phyloP scores from a whole-genome alignment of 2,888 invertebrate species.

The Iphiclides podalirius region DNA sequence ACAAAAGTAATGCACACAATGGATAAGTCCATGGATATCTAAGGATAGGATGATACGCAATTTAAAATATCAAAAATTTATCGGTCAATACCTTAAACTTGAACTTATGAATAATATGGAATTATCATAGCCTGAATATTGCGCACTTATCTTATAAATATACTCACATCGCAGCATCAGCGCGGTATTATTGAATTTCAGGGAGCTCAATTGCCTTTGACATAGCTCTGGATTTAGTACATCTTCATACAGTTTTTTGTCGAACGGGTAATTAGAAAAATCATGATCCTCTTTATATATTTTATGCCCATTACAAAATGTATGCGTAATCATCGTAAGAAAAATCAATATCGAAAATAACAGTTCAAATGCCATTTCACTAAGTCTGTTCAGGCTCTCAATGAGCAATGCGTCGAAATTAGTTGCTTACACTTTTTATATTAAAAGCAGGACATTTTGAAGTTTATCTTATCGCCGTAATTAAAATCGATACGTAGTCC shows the following conservation, averaged over 20 bases:
- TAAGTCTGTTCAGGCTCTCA: neutral
- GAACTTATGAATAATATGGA: too few species aligned
- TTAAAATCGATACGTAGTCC: neutral
- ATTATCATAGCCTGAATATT: too few species aligned
- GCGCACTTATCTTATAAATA: too few species aligned
- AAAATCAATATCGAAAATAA: neutral
- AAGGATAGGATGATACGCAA: too few species aligned
- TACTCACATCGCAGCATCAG: slow-evolving; percentile 16
- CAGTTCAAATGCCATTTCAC: neutral
- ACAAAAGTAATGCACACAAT: too few species aligned
- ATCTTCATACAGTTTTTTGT: slow-evolving; percentile 15
- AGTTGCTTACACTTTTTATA: neutral
- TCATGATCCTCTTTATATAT: neutral
- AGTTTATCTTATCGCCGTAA: neutral
- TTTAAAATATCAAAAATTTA: too few species aligned
- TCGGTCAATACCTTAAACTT: too few species aligned
- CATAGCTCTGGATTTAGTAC: slow-evolving; percentile 13
- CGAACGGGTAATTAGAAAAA: slow-evolving; percentile 11
- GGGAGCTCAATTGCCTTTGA: slow-evolving; percentile 9
- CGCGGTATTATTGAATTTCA: slow-evolving; percentile 3
- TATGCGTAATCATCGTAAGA: neutral
- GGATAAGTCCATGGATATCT: too few species aligned
- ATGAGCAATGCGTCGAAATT: neutral
- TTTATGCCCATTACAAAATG: neutral
- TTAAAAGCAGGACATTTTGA: neutral